Percentiles rank a stretch among this genome's conserved stretches.
These are phyloP conservation scores for Neodiprion virginianus DNA, from an alignment of 1,140 invertebrate genomes.

Conservation along the genomic window DNA sequence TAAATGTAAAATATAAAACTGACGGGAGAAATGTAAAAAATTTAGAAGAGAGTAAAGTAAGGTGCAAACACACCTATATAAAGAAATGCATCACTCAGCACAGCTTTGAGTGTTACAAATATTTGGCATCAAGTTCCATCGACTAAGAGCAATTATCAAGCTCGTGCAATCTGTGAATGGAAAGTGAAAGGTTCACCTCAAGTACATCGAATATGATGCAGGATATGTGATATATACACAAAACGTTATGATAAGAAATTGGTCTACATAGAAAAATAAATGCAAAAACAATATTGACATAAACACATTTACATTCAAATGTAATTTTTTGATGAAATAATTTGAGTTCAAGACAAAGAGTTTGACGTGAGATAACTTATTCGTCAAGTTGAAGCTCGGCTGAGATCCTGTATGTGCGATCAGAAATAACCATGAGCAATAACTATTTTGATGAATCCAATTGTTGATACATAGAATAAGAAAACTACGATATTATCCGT, in stretches of 20 bases:
- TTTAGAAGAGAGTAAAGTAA: not conserved
- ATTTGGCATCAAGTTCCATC: not conserved
- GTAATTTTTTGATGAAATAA: not conserved
- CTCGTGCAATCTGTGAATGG: not conserved
- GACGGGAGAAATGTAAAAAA: not conserved
- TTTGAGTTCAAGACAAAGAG: not conserved
- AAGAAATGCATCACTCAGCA: too few species aligned
- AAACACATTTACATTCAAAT: not conserved
- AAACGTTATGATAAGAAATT: not conserved
- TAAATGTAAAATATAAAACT: too few species aligned
- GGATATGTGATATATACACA: not conserved
- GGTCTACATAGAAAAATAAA: not conserved
- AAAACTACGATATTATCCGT: not conserved
- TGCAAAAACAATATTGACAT: not conserved
- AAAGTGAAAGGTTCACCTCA: slow-evolving; percentile 10
- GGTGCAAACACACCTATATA: too few species aligned
- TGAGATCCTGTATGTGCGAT: not conserved
- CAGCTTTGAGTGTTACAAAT: not conserved
- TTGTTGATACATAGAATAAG: not conserved
- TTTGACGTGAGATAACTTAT: not conserved
- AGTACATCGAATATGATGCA: not conserved
- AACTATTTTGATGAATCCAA: not conserved
- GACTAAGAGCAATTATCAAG: not conserved
- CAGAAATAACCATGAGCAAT: not conserved
- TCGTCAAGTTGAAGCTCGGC: not conserved